Evolutionary conservation across 2,113 vertebrate genomes (phyloP), one percentile per base, ranked within the genome.

Genomic region (Hypomesus transpacificus): DNA sequence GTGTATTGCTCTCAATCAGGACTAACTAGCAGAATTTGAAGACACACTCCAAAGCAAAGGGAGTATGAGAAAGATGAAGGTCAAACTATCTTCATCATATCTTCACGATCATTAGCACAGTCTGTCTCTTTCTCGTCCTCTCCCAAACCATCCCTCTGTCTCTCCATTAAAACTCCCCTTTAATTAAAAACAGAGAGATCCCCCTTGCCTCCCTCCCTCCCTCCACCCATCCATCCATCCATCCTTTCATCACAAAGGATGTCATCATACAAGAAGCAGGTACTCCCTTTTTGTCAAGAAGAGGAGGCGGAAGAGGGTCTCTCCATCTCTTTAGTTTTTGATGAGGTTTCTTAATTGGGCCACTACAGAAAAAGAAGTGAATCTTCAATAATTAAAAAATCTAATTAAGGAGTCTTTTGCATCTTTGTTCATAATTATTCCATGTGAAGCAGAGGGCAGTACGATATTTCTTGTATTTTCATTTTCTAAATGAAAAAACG

Each of bases 381-480:
- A 91, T 90, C 89, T 87, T 92, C 88, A 92, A 91, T 91, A 92
- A 92, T 91, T 92, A 92, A 92, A 92, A 91, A 91, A 92, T 90
- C 90, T 92, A 92, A 92, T 91, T 90, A 92, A 85, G 77, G 86
- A 91, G 87, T 91, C 88, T 89, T 91, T 92, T 90, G 86, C 90
- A 91, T 91, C 88, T 89, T 80, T 58, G 80, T 82, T 73, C 82
- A 90, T 92, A 92, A 92, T 91, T 91, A 92, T 90, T 90, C 88
- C 84, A 71, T 1, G 20, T 62, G 76, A 83, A 90, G 85, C 85
- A 78, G 86, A 71, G 85, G 80, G 86, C 80, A 89, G 78, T 61
- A 78, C 78, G 79, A 85, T 81, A 79, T 83, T 88, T 86, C 76
- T 86, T 76, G 77, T 52, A 39, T 84, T 91, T 90, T 86, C 74